These are phyloP conservation scores for Ganaspis brasiliensis DNA, from an alignment of 2,888 invertebrate genomes.

Conservation along the genomic window DNA sequence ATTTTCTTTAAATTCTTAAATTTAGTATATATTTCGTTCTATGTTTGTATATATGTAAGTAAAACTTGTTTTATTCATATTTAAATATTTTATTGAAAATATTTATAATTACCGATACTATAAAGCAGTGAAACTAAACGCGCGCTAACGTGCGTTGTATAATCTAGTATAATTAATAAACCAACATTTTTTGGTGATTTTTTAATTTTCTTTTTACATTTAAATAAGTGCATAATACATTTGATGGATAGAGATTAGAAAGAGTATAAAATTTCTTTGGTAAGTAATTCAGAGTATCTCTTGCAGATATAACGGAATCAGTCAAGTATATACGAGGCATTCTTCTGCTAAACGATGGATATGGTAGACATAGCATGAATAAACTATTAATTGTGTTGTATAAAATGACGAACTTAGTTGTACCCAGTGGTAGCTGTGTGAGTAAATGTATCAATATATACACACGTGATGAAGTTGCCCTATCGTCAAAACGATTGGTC, in stretches of 20 bases:
- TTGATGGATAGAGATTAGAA: not conserved
- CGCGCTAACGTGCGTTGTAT: no score
- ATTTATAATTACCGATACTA: no score
- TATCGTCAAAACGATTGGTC: constrained; percentile 27
- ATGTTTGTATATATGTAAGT: no score
- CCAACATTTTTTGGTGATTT: no score
- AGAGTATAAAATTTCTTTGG: not conserved
- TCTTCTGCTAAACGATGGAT: not conserved
- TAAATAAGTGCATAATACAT: not conserved
- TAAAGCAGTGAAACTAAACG: no score
- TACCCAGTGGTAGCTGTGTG: not conserved
- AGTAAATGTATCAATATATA: not conserved
- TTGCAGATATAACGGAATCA: constrained; percentile 6
- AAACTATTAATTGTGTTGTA: constrained; percentile 25
- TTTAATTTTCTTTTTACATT: no score
- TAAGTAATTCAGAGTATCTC: not conserved
- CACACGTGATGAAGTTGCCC: not conserved
- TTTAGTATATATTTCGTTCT: no score
- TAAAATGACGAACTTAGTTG: constrained; percentile 20
- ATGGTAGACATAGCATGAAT: constrained; percentile 16
- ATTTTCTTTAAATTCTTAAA: no score
- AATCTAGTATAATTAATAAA: no score
- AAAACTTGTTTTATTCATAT: no score
- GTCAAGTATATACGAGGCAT: not conserved
- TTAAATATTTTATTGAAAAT: no score